Base-by-base conservation (phyloP, 1,140 invertebrate species). In the Drosophila ogumai region DNA sequence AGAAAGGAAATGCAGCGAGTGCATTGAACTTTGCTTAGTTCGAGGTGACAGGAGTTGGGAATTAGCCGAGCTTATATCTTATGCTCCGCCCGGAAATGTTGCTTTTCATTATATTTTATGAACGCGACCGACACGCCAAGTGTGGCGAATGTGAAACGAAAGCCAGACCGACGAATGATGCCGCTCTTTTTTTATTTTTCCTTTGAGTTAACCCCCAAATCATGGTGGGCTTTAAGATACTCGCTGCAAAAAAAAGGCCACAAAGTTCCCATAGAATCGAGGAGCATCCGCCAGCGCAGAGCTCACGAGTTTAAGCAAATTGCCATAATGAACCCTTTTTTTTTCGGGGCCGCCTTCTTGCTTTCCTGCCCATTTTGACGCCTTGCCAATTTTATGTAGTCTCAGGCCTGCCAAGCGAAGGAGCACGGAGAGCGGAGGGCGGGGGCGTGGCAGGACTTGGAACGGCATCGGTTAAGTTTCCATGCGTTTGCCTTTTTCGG, bases 291-390 rank as follows among this genome's bases (percentile, higher is more conserved):
- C 55, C 17, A 10, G 3, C 17, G 36, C 38, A 25, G 31, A 43
- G 80, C 79, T 75, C 75, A 78, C 59, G 71, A 90, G 85, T 90
- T 88, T 90, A 90, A 90, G 85, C 85, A 90, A 90, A 90, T 90
- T 90, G 85, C 85, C 81, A 85, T 90, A 90, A 90, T 90, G 85
- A 90, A 90, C 85, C 85, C 86, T 90, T 90, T 88, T 86, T 86
- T 90, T 68, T 57, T 50, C 31, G 67, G 44, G 43, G 58, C 52
- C 38, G 63, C 40, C 65, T 60, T 64, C 59, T 77, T 73, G 65
- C 77, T 71, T 56, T 50, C 47, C 44, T 58, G 63, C 81, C 38
- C 71, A 59, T 81, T 64, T 88, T 88, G 84, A 88, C 84, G 84
- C 84, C 84, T 82, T 87, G 84, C 84, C 85, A 90, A 90, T 90